Evolutionary conservation across 2,113 vertebrate species (phyloP).

Genomic region (Ptilorrhoa leucosticta): DNA sequence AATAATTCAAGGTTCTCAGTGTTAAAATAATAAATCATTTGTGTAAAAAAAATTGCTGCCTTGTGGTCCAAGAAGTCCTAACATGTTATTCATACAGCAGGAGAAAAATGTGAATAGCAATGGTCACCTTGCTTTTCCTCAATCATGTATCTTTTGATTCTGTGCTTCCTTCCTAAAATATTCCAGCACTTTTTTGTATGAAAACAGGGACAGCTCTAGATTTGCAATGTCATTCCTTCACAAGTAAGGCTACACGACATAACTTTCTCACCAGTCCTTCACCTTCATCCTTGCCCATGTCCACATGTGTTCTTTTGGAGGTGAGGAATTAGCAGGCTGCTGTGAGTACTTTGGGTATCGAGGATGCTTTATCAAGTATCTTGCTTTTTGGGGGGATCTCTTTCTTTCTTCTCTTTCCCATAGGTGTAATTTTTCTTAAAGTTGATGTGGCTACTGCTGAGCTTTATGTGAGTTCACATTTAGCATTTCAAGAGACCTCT

Average conservation of each 20-base stretch:
- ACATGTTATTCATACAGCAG: neutral
- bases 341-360: rapidly evolving
- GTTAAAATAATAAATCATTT: neutral
- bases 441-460: neutral
- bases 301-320: neutral
- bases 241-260: neutral
- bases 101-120: neutral
- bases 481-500: neutral
- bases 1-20: neutral
- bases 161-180: neutral
- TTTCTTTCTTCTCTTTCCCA: neutral
- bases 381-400: neutral
- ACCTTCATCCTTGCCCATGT: neutral
- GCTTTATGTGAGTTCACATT: neutral
- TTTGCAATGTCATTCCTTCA: neutral
- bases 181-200: neutral
- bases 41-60: neutral
- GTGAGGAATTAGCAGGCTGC: neutral
- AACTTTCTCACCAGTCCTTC: neutral
- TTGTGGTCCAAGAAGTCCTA: neutral
- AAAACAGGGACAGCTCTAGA: neutral
- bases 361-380: neutral
- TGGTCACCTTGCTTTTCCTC: neutral
- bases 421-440: neutral
- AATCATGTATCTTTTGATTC: neutral